Percentiles rank a stretch among this genome's conserved stretches.
Conservation (phyloP, 2,113 vertebrate genomes). For the Gymnorhina tibicen region DNA sequence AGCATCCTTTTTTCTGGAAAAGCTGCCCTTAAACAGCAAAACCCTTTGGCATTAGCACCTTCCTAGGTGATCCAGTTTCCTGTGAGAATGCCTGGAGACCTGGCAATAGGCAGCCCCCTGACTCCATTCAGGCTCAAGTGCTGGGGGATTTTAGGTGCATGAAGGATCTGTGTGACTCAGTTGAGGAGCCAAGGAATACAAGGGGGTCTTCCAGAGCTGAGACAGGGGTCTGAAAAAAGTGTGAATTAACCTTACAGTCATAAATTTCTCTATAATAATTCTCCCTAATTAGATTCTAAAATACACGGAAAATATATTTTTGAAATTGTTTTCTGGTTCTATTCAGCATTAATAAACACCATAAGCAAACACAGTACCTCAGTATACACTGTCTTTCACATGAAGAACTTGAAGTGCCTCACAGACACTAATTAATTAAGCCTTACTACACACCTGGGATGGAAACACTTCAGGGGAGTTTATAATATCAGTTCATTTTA, state of each 20-base stretch:
- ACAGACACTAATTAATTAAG: slow-evolving; percentile 26
- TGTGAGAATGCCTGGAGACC: not conserved
- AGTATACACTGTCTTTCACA: not conserved
- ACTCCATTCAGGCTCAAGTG: not conserved
- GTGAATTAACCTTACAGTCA: not conserved
- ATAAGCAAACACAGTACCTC: not conserved
- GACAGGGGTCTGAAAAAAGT: not conserved
- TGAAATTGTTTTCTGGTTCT: not conserved
- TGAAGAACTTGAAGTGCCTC: not conserved
- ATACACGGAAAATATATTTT: not conserved
- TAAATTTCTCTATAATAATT: not conserved
- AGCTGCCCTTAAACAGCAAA: not conserved
- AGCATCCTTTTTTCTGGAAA: not conserved
- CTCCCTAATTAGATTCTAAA: not conserved
- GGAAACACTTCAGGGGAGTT: not conserved
- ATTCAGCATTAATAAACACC: not conserved
- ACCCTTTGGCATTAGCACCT: not conserved
- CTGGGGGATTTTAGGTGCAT: not conserved
- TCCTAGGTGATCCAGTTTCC: not conserved
- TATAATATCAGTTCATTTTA: slow-evolving; percentile 19
- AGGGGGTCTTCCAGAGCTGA: not conserved
- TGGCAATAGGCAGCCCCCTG: not conserved
- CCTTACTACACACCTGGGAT: slow-evolving; percentile 16
- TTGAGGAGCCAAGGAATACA: not conserved
- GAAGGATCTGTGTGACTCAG: not conserved